Base-by-base conservation (phyloP, 2,113 vertebrate species). In the Ictalurus punctatus region DNA sequence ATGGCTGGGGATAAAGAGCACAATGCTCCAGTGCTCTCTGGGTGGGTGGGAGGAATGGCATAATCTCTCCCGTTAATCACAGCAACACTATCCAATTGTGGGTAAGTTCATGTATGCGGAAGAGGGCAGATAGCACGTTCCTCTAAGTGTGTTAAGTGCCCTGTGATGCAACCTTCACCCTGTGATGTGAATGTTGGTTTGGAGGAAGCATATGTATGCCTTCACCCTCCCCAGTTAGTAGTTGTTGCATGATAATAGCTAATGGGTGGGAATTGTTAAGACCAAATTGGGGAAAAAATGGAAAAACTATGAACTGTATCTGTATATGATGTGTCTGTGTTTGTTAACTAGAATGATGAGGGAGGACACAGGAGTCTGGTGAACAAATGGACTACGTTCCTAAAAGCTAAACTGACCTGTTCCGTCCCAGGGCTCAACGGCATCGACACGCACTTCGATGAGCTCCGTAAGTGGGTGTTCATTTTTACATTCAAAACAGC, bases 381-480 rank as follows among this genome's bases (percentile, higher is more conserved):
- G 44, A 99, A 99, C 93, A 99, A 99, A 92, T 99, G 98, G 98
- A 98, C 98, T 5, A 99, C 98, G 1, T 99, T 99, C 91, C 96
- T 99, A 44, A 99, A 99, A 92, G 98, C 98, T 4, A 96, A 98
- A 7, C 94, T 99, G 10, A 95, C 98, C 92, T 99, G 98, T 92
- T 98, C 98, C 7, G 98, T 99, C 17, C 98, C 98, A 0, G 98
- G 98, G 10, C 94, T 96, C 81, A 99, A 97, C 34, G 98, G 98
- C 92, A 99, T 99, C 3, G 98, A 99, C 85, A 99, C 98, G 25
- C 96, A 99, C 93, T 99, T 99, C 13, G 98, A 99, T 89, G 98
- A 99, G 88, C 94, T 99, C 2, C 98, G 98, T 99, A 94, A 97
- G 98, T 97, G 23, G 52, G n/a, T 40, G 54, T 63, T 83, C 81